These are phyloP conservation scores for Pseudolaguvia tuberculata DNA, from an alignment of 2,113 vertebrate genomes.

Conservation along the genomic window DNA sequence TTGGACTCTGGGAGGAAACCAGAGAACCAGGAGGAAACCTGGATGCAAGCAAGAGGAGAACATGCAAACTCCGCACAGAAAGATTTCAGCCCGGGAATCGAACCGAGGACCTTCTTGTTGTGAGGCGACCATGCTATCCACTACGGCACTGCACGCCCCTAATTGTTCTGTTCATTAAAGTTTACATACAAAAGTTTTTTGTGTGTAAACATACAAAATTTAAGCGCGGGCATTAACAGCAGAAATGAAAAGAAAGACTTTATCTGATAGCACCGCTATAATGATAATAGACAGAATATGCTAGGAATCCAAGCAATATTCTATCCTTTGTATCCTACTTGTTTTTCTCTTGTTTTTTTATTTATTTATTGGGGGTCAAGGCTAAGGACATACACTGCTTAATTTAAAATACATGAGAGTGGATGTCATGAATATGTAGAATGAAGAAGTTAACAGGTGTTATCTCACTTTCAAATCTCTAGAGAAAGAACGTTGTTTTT, in stretches of 20 bases:
- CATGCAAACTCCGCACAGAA: too few species aligned
- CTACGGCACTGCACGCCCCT: too few species aligned
- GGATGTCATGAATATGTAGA: constrained; percentile 16
- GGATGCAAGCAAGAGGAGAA: too few species aligned
- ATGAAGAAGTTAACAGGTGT: constrained; percentile 10
- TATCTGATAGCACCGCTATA: not conserved
- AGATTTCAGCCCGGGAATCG: too few species aligned
- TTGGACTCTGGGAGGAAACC: too few species aligned
- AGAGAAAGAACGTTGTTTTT: not conserved
- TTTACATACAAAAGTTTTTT: constrained; percentile 39
- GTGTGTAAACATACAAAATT: constrained; percentile 41
- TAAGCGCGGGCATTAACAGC: constrained; percentile 13
- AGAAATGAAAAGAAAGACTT: constrained; percentile 1
- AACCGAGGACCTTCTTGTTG: too few species aligned
- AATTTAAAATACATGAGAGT: constrained; percentile 28
- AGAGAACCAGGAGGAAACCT: too few species aligned
- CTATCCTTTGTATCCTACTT: too few species aligned
- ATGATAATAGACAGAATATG: not conserved
- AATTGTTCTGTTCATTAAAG: too few species aligned
- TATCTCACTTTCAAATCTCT: constrained; percentile 4
- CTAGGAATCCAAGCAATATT: constrained; percentile 24
- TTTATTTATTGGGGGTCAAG: constrained; percentile 16
- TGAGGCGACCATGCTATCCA: too few species aligned
- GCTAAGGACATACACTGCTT: constrained; percentile 14
- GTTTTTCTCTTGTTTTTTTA: not conserved